Conservation (phyloP, 2,113 vertebrate species). For the Paracanthobrama guichenoti region DNA sequence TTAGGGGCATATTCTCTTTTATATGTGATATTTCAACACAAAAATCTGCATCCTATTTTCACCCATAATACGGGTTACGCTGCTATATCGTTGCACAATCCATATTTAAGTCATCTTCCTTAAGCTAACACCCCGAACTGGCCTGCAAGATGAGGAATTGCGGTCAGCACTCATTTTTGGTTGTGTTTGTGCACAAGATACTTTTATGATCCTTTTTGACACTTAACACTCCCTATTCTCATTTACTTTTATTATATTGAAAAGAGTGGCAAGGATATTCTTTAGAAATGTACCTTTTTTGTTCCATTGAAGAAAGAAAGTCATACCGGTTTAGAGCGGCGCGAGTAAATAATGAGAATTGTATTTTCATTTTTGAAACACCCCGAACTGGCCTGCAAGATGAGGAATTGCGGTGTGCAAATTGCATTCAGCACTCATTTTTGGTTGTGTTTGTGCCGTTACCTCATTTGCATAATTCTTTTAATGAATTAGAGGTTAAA, state of each 20-base stretch:
- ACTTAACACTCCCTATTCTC: no score
- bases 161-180: no score
- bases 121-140: background rate
- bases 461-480: conserved; percentile 14
- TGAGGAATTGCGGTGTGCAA: background rate
- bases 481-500: conserved; percentile 12
- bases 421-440: background rate
- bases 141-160: no score
- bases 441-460: conserved; percentile 14
- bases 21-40: background rate
- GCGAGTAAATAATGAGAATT: background rate
- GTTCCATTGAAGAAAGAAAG: background rate
- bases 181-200: no score
- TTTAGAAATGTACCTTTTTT: background rate
- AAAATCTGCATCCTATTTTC: background rate
- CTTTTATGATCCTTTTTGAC: no score
- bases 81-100: background rate
- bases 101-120: background rate
- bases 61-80: background rate
- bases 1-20: background rate
- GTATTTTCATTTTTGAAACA: background rate
- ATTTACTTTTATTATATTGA: no score
- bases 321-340: background rate
- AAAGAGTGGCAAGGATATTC: no score
- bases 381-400: background rate